These are phyloP conservation scores for Isotomurus palustris DNA, from an alignment of 2,888 invertebrate species.

Conservation along the genomic window DNA sequence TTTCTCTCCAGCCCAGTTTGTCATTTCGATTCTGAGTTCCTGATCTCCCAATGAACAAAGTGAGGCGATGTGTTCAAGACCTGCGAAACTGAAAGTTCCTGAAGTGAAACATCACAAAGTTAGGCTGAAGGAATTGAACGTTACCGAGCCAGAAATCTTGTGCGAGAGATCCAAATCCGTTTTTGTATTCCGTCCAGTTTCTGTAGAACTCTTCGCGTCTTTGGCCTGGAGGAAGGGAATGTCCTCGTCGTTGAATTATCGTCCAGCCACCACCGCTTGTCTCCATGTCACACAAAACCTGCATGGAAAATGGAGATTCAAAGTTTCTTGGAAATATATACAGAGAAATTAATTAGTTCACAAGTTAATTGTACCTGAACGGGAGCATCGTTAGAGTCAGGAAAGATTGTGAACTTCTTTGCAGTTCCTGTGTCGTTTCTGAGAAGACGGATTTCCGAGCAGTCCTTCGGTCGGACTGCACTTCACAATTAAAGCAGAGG, in stretches of 20 bases:
- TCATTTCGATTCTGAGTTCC: constrained; percentile 21
- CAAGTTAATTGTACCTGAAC: not conserved
- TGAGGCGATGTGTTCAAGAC: constrained; percentile 17
- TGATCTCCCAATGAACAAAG: constrained; percentile 23
- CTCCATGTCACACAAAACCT: constrained; percentile 30
- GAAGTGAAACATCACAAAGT: not conserved
- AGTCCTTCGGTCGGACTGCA: constrained; percentile 29
- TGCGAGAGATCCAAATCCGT: constrained; percentile 23
- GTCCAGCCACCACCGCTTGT: constrained; percentile 38
- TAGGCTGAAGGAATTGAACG: not conserved
- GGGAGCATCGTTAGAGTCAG: not conserved
- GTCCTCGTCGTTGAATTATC: constrained; percentile 24
- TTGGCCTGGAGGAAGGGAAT: not conserved
- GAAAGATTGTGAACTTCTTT: constrained; percentile 16
- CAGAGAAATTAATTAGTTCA: not conserved
- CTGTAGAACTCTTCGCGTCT: constrained; percentile 16
- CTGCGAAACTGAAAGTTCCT: constrained; percentile 4
- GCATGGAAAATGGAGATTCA: not conserved
- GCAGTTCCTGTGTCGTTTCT: constrained; percentile 14
- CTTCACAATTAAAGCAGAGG: constrained; percentile 7
- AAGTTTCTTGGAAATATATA: too few species aligned
- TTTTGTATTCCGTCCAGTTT: constrained; percentile 27
- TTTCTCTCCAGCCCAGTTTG: constrained; percentile 13
- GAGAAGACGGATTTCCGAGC: constrained; percentile 28
- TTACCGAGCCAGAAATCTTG: constrained; percentile 30